Evolutionary conservation across 2,797 vertebrate genomes (phyloP).

Genomic region (Pteronotus mesoamericanus): DNA sequence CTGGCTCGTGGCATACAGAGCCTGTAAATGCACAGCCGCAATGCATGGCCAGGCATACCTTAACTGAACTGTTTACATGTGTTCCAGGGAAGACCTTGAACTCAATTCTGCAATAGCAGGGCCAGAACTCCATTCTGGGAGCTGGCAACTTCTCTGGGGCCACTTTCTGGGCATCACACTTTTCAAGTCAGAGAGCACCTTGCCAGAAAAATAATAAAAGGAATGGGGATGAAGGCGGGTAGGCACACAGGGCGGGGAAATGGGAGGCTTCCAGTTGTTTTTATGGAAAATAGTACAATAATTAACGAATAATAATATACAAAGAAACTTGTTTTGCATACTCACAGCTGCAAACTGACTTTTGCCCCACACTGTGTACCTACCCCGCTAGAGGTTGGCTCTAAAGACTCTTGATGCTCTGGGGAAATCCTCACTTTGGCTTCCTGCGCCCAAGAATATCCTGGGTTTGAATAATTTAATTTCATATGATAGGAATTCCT

Average conservation of each 20-base stretch:
- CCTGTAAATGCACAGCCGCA: neutral
- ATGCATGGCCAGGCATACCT: neutral
- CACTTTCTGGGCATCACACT: neutral
- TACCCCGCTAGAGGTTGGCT: neutral
- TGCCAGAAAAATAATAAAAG: neutral
- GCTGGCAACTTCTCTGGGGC: neutral
- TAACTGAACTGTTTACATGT: neutral
- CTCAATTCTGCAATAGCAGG: neutral
- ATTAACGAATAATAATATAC: neutral
- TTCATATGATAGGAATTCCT: neutral
- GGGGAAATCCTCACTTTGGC: neutral
- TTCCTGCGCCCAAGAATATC: neutral
- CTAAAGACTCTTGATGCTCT: neutral
- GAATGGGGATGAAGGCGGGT: neutral
- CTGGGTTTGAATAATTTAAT: conserved; percentile 35
- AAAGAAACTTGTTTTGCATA: neutral
- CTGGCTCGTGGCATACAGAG: neutral
- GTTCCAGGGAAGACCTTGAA: neutral
- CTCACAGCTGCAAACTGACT: neutral
- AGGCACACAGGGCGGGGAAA: neutral
- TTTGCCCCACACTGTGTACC: neutral
- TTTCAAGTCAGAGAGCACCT: neutral
- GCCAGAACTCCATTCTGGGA: neutral
- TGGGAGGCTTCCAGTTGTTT: neutral
- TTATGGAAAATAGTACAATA: neutral